Conservation (phyloP, 1,140 invertebrate genomes). For the Drosophila ananassae region DNA sequence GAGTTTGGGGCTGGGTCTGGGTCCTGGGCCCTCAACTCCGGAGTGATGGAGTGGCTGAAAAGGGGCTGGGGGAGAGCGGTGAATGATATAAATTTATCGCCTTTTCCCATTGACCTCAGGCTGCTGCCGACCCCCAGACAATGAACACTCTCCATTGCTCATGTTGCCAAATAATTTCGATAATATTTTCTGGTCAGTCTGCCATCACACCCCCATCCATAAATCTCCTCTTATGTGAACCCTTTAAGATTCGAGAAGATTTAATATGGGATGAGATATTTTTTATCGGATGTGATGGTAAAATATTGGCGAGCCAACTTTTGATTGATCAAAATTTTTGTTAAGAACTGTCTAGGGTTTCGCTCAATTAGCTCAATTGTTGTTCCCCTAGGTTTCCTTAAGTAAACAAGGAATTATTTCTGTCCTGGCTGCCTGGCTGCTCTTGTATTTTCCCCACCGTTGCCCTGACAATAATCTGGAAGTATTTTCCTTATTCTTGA, state of each 20-base stretch:
- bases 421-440: conserved; percentile 11
- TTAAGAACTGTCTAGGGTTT: conserved; percentile 17
- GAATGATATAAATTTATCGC: conserved; percentile 61
- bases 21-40: not conserved
- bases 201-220: conserved; percentile 15
- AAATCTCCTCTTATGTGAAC: conserved; percentile 23
- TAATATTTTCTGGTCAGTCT: conserved; percentile 54
- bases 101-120: conserved; percentile 50
- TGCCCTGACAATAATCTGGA: conserved; percentile 40
- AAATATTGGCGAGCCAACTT: not conserved
- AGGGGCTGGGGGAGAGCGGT: not conserved
- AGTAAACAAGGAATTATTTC: conserved; percentile 50
- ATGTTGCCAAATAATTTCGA: conserved; percentile 57
- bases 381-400: conserved; percentile 24
- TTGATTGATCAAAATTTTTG: conserved; percentile 28
- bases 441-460: conserved; percentile 37
- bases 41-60: conserved; percentile 21
- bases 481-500: conserved; percentile 44
- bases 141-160: conserved; percentile 47
- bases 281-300: conserved; percentile 1
- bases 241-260: conserved; percentile 16
- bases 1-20: not conserved
- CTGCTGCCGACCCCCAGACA: conserved; percentile 33
- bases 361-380: conserved; percentile 43
- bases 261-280: not conserved